Conservation (phyloP, 2,797 vertebrate species). For the Cichlasoma orientale region DNA sequence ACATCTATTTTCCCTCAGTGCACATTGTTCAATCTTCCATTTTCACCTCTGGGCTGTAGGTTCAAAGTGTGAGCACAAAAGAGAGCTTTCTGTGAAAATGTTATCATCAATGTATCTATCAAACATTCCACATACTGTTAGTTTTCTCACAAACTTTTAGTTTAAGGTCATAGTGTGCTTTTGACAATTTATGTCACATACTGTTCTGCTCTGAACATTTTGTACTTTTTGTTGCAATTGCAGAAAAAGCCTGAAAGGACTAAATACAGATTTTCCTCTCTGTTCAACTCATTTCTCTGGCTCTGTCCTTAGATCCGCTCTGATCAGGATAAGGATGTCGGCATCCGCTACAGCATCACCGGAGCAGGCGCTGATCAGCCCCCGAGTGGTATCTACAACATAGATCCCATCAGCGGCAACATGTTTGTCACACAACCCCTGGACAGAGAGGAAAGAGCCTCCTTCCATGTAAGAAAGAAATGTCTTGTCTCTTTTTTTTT, state of each 20-base stretch:
- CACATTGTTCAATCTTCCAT: constrained; percentile 24
- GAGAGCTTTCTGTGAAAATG: constrained; percentile 19
- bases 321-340: constrained; percentile 96
- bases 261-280: neutral
- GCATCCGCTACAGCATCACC: constrained; percentile 97
- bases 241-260: neutral
- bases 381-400: constrained; percentile 95
- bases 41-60: constrained; percentile 23
- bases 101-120: constrained; percentile 20
- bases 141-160: constrained; percentile 1
- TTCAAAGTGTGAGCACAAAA: constrained; percentile 41
- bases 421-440: constrained; percentile 97
- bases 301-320: constrained; percentile 90
- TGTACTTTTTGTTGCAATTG: constrained; percentile 11
- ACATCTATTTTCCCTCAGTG: neutral
- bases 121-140: constrained; percentile 11
- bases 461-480: constrained; percentile 89
- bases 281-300: constrained; percentile 38
- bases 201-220: constrained; percentile 12
- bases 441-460: constrained; percentile 95
- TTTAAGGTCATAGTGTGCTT: constrained; percentile 18
- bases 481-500: constrained; percentile 13
- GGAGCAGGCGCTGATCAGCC: constrained; percentile 97
- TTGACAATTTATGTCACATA: constrained; percentile 16
- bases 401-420: constrained; percentile 94